Evolutionary conservation across 1,140 invertebrate genomes (phyloP), one percentile per base, ranked within the genome.

Genomic region (Zophobas atratus): DNA sequence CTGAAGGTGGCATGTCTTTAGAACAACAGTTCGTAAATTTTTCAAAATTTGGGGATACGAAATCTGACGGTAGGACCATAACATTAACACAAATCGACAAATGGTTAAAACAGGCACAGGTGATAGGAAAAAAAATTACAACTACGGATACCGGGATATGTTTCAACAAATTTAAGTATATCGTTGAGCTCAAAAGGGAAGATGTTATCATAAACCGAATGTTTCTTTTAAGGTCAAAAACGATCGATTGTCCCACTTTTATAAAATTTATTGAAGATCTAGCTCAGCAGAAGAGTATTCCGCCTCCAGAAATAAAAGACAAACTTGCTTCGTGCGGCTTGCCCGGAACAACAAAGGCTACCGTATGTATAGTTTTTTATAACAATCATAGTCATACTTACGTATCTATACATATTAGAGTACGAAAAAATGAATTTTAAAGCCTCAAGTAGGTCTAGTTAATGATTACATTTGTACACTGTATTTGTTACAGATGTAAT

Each of bases 71-170:
- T 32, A 92, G 89, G 84, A 86, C 87, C 1, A 92, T 94, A 39
- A 92, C 92, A 2, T 84, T 93, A 3, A 88, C 90, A 0, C 92
- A 93, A 84, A 90, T 90, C 75, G 93, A 94, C 84, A 94, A 94
- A 86, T 94, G 93, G 93, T 89, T 94, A 86, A 94, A 94, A 84
- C 92, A 94, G 81, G 93, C 93, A 0, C 90, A 91, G 82, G 89
- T 94, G 5, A 91, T 94, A 70, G 92, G 93, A 80, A 90, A 89
- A 5, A 93, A 92, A 84, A 89, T 89, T 60, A 89, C 92, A 55
- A 91, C 91, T 5, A 93, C 91, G 0, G 92, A 93, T 81, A 93
- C 92, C 1, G 92, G 89, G 41, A 92, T 93, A 60, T 86, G 87
- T 77, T 93, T 92, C 86, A 91, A 92, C 79, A 92, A 92, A 84